Evolutionary conservation across 2,888 invertebrate genomes (phyloP), one percentile per base, ranked within the genome.

Genomic region (Hemithea aestivaria): DNA sequence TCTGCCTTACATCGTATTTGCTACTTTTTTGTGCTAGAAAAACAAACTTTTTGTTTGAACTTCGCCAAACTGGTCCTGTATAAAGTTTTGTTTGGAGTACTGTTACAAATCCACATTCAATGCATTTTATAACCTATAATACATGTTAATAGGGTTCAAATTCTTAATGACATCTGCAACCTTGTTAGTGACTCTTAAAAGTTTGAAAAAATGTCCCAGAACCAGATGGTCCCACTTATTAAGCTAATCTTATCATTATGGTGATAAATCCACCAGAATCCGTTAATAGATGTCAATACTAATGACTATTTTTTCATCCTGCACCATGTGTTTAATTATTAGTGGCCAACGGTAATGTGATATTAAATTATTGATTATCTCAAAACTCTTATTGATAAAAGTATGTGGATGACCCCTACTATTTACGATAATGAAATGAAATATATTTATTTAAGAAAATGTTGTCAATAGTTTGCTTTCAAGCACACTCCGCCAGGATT

Each of bases 41-140:
- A 71, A 70, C 68, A 72, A 66, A 66, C 64, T 68, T 66, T 70
- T 67, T 72, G 61, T 66, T 65, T 67, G 62, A 53, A 65, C 53
- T 59, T 66, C 67, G 56, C 58, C 51, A 62, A 64, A 62, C 62
- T 58, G 51, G 63, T 61, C 51, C 58, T 46, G 49, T 53, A 48
- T 42, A 47, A 28, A 29, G 10, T 26, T n/a, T n/a, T 8, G 12
- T 1, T 8, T 27, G 6, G 9, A 31, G 10, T 29, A 12, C 6
- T 11, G 24, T 1, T 10, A 6, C n/a, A n/a, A n/a, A n/a, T n/a
- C n/a, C n/a, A n/a, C 11, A 10, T 26, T 7, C 26, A 34, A 16
- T 7, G 11, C 2, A 34, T 10, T 27, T 8, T 27, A 20, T n/a
- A 31, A 27, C 20, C 21, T 40, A 31, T 12, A 1, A n/a, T 1